phyloP scores from a whole-genome alignment of 64 coral and sea anemone species.

The Montipora sp. region DNA sequence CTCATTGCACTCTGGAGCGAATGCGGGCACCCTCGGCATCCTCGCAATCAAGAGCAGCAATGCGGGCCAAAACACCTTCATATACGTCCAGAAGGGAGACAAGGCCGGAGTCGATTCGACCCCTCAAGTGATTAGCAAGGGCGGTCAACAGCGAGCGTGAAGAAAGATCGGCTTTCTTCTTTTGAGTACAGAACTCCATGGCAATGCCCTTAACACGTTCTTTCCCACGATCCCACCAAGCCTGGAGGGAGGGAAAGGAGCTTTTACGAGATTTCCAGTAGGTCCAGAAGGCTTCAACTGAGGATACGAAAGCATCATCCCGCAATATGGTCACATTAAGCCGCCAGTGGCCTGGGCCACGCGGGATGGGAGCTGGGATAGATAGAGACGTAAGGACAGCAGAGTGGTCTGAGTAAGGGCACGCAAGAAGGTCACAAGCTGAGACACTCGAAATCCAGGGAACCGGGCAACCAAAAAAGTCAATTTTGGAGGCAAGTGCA shows the following conservation, averaged over 20 bases:
- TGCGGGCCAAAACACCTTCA: too few relatives aligned
- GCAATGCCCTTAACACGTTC: not conserved
- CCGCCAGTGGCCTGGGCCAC: slow-evolving; percentile 20
- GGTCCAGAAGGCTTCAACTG: not conserved
- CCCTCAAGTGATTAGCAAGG: not conserved
- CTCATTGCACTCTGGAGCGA: too few relatives aligned
- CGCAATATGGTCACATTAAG: not conserved
- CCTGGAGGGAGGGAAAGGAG: not conserved
- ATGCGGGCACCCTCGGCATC: too few relatives aligned
- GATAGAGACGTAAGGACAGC: not conserved
- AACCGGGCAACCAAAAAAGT: not conserved
- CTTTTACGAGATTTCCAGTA: not conserved
- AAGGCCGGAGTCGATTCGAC: not conserved
- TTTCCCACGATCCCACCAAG: slow-evolving; percentile 61
- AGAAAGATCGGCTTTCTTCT: not conserved
- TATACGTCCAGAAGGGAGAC: too few relatives aligned
- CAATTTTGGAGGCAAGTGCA: not conserved
- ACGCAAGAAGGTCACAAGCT: not conserved
- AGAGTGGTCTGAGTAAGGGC: slow-evolving; percentile 53
- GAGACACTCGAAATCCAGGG: not conserved
- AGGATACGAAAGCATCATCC: not conserved
- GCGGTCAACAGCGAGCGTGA: not conserved
- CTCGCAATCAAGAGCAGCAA: too few relatives aligned
- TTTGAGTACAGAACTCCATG: not conserved
- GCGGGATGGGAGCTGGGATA: not conserved